Conservation (phyloP, 2,113 vertebrate genomes). For the Chaetorhynchus papuensis region DNA sequence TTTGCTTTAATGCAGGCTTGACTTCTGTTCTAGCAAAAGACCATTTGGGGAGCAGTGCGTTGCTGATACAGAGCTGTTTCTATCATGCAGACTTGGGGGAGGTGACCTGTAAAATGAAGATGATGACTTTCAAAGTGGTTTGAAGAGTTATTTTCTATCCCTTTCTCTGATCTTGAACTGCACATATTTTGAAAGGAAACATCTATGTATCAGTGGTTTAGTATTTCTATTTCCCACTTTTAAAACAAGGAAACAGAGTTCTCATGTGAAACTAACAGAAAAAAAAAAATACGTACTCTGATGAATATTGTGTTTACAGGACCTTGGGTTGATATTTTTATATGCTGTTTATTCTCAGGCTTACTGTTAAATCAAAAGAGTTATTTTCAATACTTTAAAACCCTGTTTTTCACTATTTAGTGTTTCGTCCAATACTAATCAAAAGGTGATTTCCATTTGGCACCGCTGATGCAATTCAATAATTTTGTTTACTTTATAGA, state of each 20-base stretch:
- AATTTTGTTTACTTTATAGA: neutral
- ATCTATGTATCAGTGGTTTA: rapidly evolving
- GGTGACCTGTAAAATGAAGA: neutral
- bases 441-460: neutral
- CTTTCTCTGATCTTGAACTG: neutral
- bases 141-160: neutral
- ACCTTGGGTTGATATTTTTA: neutral
- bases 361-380: neutral
- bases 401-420: neutral
- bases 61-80: neutral
- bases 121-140: neutral
- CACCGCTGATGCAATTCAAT: neutral
- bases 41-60: neutral
- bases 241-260: neutral
- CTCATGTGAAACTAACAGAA: neutral
- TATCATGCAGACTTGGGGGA: neutral
- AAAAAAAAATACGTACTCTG: neutral
- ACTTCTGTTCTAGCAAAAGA: neutral
- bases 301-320: neutral
- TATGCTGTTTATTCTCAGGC: neutral
- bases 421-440: neutral
- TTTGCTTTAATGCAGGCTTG: neutral
- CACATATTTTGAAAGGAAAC: neutral
- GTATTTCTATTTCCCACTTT: neutral
- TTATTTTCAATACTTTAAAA: neutral